Evolutionary conservation across 2,113 vertebrate genomes (phyloP), one percentile per base, ranked within the genome.

Genomic region (Anthoscopus minutus): DNA sequence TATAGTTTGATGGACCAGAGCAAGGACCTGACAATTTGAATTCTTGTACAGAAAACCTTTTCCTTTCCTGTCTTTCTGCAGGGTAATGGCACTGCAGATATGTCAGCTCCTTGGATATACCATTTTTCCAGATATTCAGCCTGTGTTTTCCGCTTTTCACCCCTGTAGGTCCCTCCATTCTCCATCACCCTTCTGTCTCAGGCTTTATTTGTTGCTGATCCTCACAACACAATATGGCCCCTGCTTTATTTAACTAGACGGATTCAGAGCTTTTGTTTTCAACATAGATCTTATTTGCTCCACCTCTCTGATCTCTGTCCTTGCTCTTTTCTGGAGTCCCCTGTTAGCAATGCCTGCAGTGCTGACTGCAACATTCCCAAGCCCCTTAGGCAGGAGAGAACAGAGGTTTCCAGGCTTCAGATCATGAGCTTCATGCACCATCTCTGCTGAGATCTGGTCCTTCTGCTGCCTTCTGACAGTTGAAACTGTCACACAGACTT

Each of bases 401-500:
- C 44, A 61, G 42, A 47, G 13, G 7, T 56, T 28, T 74, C 48
- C 33, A 56, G n/a, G 57, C 19, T 66, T 65, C 44, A 88, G 64
- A 40, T 66, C 67, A 66, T 1, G 5, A 95, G 60, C 28, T 71
- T 94, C 72, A 27, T 7, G 22, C 69, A 84, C 31, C 69, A 93
- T 88, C 86, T 88, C n/a, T 84, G 64, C 56, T 79, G 54, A 88
- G 88, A 64, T 60, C 79, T 86, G 37, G 53, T 79, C 57, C 60
- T 92, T 50, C 74, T 88, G 51, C 86, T 60, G 60, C 48, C 51
- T 91, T 86, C 48, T 88, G 90, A 67, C 95, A 81, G 92, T 96
- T 96, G 89, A 92, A 97, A 94, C 92, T 1, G 37, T 92, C 94
- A 88, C 64, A 56, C 60, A 79, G 67, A 50, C 77, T 95, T 96